Evolutionary conservation across 2,888 invertebrate genomes (phyloP).

Genomic region (Drosophila gaucha): DNA sequence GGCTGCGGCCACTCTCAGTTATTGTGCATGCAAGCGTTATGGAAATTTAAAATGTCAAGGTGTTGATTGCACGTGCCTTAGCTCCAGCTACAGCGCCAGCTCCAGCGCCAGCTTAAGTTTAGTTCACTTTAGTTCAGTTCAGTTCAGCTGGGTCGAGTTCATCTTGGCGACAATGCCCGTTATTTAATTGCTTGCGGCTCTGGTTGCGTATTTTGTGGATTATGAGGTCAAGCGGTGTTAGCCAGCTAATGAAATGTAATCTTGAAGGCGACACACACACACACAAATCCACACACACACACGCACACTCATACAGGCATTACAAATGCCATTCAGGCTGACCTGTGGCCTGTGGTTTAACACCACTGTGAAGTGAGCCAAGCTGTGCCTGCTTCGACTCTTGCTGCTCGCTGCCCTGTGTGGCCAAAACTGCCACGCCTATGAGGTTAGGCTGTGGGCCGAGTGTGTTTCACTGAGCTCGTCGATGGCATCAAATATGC

Average conservation of each 20-base stretch:
- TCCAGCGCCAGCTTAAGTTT: not conserved
- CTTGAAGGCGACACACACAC: slow-evolving; percentile 13
- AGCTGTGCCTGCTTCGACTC: not conserved
- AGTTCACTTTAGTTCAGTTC: no score
- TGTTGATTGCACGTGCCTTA: slow-evolving; percentile 59
- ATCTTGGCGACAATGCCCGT: slow-evolving; percentile 5
- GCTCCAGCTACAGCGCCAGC: slow-evolving; percentile 14
- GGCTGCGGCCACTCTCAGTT: slow-evolving; percentile 15
- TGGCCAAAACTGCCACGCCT: slow-evolving; percentile 11
- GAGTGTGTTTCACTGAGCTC: not conserved
- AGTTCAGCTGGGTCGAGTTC: slow-evolving; percentile 7
- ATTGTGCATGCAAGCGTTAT: slow-evolving; percentile 14
- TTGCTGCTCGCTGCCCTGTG: slow-evolving; percentile 1
- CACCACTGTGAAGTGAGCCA: slow-evolving; percentile 7
- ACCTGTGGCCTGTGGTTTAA: slow-evolving; percentile 27
- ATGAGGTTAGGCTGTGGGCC: slow-evolving; percentile 1
- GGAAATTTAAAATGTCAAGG: slow-evolving; percentile 47
- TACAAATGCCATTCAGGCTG: slow-evolving; percentile 18
- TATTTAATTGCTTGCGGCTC: slow-evolving; percentile 31
- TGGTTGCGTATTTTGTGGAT: slow-evolving; percentile 27
- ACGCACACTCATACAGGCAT: not conserved
- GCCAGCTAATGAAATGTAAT: slow-evolving; percentile 58
- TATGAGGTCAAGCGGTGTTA: slow-evolving; percentile 48
- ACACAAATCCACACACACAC: not conserved
- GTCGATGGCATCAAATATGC: not conserved